These are phyloP conservation scores for Kuschelorhynchus macadamiae DNA, from an alignment of 2,888 invertebrate genomes.

Conservation along the genomic window DNA sequence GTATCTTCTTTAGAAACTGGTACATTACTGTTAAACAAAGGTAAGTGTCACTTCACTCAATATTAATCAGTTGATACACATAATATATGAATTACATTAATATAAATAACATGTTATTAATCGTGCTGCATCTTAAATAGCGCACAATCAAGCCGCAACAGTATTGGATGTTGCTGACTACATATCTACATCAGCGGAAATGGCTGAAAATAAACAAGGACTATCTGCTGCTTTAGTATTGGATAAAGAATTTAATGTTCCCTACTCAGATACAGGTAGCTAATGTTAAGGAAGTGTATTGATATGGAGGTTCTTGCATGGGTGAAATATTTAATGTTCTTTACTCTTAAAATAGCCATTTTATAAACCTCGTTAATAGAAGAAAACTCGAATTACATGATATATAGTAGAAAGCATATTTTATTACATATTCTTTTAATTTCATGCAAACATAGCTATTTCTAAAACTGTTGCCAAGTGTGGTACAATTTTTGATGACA, in stretches of 20 bases:
- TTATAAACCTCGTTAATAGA: no score
- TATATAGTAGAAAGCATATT: no score
- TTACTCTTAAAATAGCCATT: no score
- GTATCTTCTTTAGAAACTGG: neutral
- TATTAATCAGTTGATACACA: neutral
- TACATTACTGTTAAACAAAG: neutral
- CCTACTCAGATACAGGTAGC: conserved; percentile 2
- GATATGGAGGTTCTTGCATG: no score
- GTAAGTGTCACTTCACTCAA: neutral
- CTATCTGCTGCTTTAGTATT: conserved; percentile 1
- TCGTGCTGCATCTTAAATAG: conserved; percentile 4
- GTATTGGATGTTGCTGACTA: conserved; percentile 11
- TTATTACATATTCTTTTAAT: no score
- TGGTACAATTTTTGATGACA: no score
- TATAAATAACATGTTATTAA: no score
- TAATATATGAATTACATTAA: neutral
- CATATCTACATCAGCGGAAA: conserved; percentile 5
- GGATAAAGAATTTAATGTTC: neutral
- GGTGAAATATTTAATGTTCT: no score
- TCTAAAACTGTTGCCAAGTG: no score
- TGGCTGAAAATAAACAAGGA: neutral
- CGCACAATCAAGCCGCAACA: conserved; percentile 9
- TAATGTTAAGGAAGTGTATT: no score
- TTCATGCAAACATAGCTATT: no score
- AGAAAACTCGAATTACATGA: no score